These are phyloP conservation scores for Acanthochromis polyacanthus DNA, from an alignment of 2,113 vertebrate genomes.

Conservation along the genomic window DNA sequence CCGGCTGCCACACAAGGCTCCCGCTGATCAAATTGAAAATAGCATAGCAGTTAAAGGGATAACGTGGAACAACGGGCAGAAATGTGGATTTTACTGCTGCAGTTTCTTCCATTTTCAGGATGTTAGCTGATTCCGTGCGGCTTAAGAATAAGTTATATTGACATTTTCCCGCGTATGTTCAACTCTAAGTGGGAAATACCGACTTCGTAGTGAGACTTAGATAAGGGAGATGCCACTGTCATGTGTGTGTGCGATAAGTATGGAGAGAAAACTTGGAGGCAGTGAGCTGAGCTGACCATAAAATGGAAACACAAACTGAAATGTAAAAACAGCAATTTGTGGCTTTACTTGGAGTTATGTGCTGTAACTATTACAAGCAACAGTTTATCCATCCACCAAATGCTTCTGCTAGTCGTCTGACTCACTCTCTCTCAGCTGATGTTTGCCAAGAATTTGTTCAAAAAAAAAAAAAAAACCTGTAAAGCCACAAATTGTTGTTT, in stretches of 20 bases:
- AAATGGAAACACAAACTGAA: slow-evolving; percentile 27
- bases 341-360: too few species aligned
- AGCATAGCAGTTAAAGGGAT: slow-evolving; percentile 3
- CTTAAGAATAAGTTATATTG: too few species aligned
- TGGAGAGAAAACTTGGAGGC: not conserved
- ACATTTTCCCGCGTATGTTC: too few species aligned
- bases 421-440: not conserved
- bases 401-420: slow-evolving; percentile 5
- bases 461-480: not conserved
- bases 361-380: slow-evolving; percentile 1
- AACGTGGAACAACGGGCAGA: not conserved
- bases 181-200: too few species aligned
- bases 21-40: slow-evolving; percentile 41
- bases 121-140: too few species aligned
- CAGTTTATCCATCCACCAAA: not conserved
- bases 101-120: too few species aligned
- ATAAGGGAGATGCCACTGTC: not conserved
- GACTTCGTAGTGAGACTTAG: too few species aligned
- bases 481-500: too few species aligned
- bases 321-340: too few species aligned
- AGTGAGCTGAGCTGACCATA: slow-evolving; percentile 9
- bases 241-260: not conserved
- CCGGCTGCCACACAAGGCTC: slow-evolving; percentile 38
- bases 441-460: not conserved
- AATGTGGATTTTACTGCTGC: too few species aligned